phyloP scores from a whole-genome alignment of 2,113 vertebrate species.

The Hippocampus guttulatus region DNA sequence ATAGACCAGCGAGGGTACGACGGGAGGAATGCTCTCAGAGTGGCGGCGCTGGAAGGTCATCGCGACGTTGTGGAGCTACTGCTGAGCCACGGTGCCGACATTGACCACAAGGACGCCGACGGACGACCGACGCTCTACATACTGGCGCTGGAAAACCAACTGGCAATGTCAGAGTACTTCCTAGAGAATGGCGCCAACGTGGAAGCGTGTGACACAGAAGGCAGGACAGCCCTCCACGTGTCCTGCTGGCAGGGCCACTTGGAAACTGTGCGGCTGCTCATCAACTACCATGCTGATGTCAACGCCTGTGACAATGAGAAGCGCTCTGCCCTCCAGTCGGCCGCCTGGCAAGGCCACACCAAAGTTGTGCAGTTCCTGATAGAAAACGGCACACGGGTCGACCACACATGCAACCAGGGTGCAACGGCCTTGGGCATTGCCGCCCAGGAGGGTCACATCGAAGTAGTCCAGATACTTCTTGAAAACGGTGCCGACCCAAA shows the following conservation, averaged over 20 bases:
- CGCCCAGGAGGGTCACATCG: constrained; percentile 95
- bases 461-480: constrained; percentile 87
- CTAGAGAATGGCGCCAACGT: constrained; percentile 92
- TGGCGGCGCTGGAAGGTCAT: constrained; percentile 90
- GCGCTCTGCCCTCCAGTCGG: constrained; percentile 91
- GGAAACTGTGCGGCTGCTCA: constrained; percentile 89
- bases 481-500: constrained; percentile 94
- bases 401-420: constrained; percentile 95
- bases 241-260: constrained; percentile 98
- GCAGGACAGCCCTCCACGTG: constrained; percentile 92
- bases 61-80: constrained; percentile 91
- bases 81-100: constrained; percentile 85
- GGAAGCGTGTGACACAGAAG: constrained; percentile 89
- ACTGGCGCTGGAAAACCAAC: constrained; percentile 92
- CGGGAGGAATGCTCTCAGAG: constrained; percentile 89
- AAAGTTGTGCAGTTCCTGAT: constrained; percentile 90
- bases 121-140: constrained; percentile 95
- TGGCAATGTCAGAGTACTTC: constrained; percentile 93
- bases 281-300: constrained; percentile 86
- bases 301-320: constrained; percentile 94
- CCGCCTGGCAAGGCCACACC: constrained; percentile 93
- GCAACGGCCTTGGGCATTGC: constrained; percentile 96
- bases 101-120: constrained; percentile 92
- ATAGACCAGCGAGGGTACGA: constrained; percentile 93
- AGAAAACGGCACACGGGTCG: constrained; percentile 83